Base-by-base conservation (phyloP, 2,797 vertebrate genomes). In the Anabacerthia variegaticeps region DNA sequence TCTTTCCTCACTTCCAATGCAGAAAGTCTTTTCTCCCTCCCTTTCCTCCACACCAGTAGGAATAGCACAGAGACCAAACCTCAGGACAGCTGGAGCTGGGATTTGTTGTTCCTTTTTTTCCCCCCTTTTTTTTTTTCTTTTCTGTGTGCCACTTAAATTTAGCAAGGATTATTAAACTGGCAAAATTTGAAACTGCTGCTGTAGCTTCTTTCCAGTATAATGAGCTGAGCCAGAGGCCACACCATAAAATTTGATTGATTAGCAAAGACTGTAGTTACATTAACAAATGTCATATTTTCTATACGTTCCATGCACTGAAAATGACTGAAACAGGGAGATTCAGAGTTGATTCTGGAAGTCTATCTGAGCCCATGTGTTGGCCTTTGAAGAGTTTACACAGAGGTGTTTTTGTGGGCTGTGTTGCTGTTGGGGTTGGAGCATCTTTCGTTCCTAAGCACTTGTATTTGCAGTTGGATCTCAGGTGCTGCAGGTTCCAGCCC, bases 211-310 rank as follows among this genome's bases (percentile, higher is more conserved):
- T 85, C 68, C 26, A n/a, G 89, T 39, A 6, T 89, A 91, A 76
- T 6, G 85, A 96, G 94, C 96, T 93, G 95, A 95, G 92, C 89
- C 80, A 89, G 91, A 96, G 92, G 96, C 89, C 9, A 93, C 89
- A 81, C 88, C 93, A 93, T 97, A 95, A 97, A 97, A 85, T 13
- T 55, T 85, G 97, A 96, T 83, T 74, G 95, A 97, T 97, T 93
- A 91, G 92, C 58, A 62, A 77, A 94, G 96, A 49, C 74, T 78
- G 77, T 89, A 75, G 92, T 96, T 93, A 82, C 67, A 78, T 85
- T 69, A 68, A 91, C 81, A 68, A 78, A 69, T 91, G 77, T 88
- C 58, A 5, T 32, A 32, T 95, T 96, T 93, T 76, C 89, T 77
- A 13, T 77, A 69, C 16, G 0, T 89, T 88, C 67, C 22, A 6